These are phyloP conservation scores for Brachyhypopomus gauderio DNA, from an alignment of 2,113 vertebrate species.

Conservation along the genomic window DNA sequence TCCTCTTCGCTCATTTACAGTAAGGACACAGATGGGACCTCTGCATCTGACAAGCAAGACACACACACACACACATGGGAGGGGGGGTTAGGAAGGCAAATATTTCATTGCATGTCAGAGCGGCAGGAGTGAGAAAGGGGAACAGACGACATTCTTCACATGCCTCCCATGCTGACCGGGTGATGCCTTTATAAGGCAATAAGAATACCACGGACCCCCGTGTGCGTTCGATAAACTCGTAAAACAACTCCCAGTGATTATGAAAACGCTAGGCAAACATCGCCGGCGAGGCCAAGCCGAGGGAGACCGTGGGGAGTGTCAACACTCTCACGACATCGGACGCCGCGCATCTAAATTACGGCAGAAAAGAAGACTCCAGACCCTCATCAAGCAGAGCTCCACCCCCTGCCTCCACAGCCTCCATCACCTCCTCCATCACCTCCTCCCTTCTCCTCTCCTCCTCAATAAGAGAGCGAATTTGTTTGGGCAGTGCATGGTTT, in stretches of 20 bases:
- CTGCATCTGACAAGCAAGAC: not conserved
- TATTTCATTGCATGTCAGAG: constrained; percentile 36
- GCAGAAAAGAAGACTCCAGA: not conserved
- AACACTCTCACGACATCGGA: constrained; percentile 15
- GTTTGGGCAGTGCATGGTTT: not conserved
- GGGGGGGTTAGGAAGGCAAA: constrained; percentile 30
- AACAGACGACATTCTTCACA: constrained; percentile 72
- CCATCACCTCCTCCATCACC: not conserved
- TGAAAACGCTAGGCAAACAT: constrained; percentile 58
- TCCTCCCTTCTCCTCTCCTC: constrained; percentile 9
- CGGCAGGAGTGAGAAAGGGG: constrained; percentile 39
- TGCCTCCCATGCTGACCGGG: constrained; percentile 65
- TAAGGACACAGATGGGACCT: not conserved
- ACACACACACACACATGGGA: constrained; percentile 23
- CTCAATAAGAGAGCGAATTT: not conserved
- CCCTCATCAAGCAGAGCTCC: not conserved
- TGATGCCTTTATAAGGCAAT: constrained; percentile 76
- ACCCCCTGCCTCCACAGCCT: not conserved
- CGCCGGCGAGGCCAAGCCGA: constrained; percentile 16
- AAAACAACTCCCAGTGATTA: constrained; percentile 44
- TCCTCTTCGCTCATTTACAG: not conserved
- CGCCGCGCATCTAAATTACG: not conserved
- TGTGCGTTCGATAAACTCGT: constrained; percentile 43
- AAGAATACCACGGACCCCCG: constrained; percentile 54
- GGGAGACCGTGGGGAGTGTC: constrained; percentile 13